Evolutionary conservation across 2,113 vertebrate genomes (phyloP).

Genomic region (Scatophagus argus): DNA sequence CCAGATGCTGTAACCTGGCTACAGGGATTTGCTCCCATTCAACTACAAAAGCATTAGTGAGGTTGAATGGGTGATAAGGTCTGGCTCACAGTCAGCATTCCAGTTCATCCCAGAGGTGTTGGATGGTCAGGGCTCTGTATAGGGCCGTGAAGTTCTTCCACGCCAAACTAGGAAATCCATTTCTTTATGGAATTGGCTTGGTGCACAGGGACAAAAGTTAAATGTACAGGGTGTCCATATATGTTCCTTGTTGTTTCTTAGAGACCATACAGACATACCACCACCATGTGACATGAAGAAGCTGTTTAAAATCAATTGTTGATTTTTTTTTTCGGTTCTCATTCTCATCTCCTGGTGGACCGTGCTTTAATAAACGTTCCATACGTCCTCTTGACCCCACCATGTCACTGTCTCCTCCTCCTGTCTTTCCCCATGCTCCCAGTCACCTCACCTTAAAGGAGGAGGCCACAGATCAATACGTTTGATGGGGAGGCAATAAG

Average conservation of each 20-base stretch:
- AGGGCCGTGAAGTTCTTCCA: background rate
- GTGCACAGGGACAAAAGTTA: too few species aligned
- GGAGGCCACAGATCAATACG: constrained; percentile 98
- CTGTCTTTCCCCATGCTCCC: constrained; percentile 35
- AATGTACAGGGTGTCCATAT: background rate
- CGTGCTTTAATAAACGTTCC: constrained; percentile 50
- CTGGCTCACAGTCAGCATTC: background rate
- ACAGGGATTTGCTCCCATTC: background rate
- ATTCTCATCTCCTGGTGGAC: constrained; percentile 10
- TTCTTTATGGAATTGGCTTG: background rate
- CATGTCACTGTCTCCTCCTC: constrained; percentile 27
- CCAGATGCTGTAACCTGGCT: background rate
- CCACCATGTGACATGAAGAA: background rate
- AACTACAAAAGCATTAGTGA: background rate
- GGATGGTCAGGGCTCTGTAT: too few species aligned
- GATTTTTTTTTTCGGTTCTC: background rate
- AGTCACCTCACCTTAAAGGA: constrained; percentile 87
- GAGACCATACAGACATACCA: background rate
- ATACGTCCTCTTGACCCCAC: constrained; percentile 14
- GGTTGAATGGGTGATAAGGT: background rate
- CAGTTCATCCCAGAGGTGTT: background rate
- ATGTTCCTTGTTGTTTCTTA: too few species aligned
- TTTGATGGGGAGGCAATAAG: constrained; percentile 99
- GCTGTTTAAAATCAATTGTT: constrained; percentile 30
- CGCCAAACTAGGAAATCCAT: background rate